A percentile compares a stretch with the other conserved stretches of the same genome.
Evolutionary conservation across 1,140 invertebrate species (phyloP).

Genomic region (Myzus persicae): DNA sequence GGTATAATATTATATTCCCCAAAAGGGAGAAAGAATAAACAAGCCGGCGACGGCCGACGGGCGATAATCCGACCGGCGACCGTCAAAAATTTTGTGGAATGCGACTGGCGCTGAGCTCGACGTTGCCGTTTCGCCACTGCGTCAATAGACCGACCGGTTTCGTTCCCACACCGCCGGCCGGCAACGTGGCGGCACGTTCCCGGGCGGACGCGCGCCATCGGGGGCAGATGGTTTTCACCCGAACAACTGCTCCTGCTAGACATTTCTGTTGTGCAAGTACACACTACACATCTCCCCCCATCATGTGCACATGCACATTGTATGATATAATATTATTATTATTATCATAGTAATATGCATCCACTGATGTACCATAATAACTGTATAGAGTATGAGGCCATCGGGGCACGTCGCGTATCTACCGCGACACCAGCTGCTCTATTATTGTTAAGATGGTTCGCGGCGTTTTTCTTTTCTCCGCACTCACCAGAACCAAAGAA

Average conservation of each 20-base stretch:
- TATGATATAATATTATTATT: neutral
- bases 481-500: neutral
- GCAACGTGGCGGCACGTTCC: slow-evolving; percentile 57
- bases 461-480: neutral
- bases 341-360: neutral
- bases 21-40: neutral
- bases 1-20: neutral
- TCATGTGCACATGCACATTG: slow-evolving; percentile 3
- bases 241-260: slow-evolving; percentile 25
- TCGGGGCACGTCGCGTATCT: neutral
- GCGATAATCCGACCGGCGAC: neutral
- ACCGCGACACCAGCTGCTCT: neutral
- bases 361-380: too few relatives aligned
- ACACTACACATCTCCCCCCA: neutral
- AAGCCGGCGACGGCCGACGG: neutral
- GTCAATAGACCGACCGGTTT: slow-evolving; percentile 34
- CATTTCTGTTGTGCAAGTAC: slow-evolving; percentile 42
- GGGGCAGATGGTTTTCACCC: slow-evolving; percentile 46
- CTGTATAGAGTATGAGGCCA: neutral
- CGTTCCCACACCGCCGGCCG: neutral
- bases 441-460: neutral
- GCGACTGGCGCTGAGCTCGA: slow-evolving; percentile 25
- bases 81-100: slow-evolving; percentile 42
- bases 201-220: neutral
- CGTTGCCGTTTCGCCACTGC: slow-evolving; percentile 23